A percentile compares a stretch with the other conserved stretches of the same genome.
These are phyloP conservation scores for Ctenopoma kingsleyae DNA, from an alignment of 2,797 vertebrate genomes.

Conservation along the genomic window DNA sequence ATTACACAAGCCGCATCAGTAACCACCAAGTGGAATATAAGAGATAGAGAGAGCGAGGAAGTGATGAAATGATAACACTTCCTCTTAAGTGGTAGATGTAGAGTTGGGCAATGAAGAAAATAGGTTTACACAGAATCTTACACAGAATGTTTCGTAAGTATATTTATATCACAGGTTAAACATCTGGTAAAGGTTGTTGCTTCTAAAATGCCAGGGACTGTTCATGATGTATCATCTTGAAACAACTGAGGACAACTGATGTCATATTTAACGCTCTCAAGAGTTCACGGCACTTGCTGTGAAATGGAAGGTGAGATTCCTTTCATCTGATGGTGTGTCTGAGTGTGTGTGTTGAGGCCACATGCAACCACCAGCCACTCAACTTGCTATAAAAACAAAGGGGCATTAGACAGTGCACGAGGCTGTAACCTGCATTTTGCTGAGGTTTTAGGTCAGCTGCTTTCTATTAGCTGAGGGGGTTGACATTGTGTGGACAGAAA, in stretches of 20 bases:
- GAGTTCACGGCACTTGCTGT: conserved; percentile 59
- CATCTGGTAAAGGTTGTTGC: neutral
- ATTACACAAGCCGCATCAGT: conserved; percentile 15
- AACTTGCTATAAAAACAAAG: conserved; percentile 79
- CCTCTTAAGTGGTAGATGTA: conserved; percentile 18
- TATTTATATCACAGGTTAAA: neutral
- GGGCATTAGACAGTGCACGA: conserved; percentile 70
- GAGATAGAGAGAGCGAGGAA: conserved; percentile 28
- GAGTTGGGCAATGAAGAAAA: conserved; percentile 10
- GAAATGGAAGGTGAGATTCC: conserved; percentile 61
- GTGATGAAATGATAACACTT: conserved; percentile 38
- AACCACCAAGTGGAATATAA: conserved; percentile 13
- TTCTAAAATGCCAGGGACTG: conserved; percentile 13
- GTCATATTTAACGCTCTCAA: conserved; percentile 32
- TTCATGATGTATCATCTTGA: conserved; percentile 13
- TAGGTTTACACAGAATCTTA: neutral
- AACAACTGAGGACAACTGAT: conserved; percentile 10
- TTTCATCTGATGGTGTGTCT: conserved; percentile 67
- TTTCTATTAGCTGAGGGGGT: conserved; percentile 75
- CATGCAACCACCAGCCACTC: conserved; percentile 75
- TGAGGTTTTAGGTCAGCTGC: conserved; percentile 80
- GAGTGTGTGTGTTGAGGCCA: conserved; percentile 70
- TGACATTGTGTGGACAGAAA: conserved; percentile 59
- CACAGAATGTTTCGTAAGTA: neutral
- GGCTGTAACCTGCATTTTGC: conserved; percentile 68